Conservation (phyloP, 1,140 invertebrate species). For the Samia ricini region DNA sequence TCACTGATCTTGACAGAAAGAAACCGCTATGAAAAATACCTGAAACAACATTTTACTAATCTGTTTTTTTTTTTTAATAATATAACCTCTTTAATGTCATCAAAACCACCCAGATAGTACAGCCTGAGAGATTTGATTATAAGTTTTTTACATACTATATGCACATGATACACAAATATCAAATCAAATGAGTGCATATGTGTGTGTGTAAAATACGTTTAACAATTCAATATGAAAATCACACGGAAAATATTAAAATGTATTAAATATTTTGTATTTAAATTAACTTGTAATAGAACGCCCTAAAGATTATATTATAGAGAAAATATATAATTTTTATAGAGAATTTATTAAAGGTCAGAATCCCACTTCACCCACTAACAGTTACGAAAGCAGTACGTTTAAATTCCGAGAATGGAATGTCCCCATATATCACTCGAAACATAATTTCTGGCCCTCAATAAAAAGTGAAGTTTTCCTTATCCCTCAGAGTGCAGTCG, state of each 20-base stretch:
- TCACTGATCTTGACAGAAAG: no score
- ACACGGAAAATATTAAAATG: background rate
- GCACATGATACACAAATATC: no score
- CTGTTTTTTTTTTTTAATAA: no score
- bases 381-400: conserved; percentile 59
- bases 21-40: no score
- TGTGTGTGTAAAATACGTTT: no score
- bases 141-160: no score
- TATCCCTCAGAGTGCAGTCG: conserved; percentile 41
- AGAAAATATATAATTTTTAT: conserved; percentile 7
- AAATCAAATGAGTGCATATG: no score
- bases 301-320: background rate
- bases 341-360: conserved; percentile 57
- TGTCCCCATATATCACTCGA: conserved; percentile 65
- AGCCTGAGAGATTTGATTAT: no score
- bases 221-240: no score
- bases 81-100: no score
- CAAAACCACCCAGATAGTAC: no score
- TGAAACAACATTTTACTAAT: no score
- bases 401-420: conserved; percentile 65
- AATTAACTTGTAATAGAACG: background rate
- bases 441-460: conserved; percentile 66
- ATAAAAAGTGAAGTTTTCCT: conserved; percentile 64
- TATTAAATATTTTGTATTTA: background rate
- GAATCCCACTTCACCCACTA: conserved; percentile 37